phyloP scores from a whole-genome alignment of 2,797 vertebrate genomes.

The Okamejei kenojei region DNA sequence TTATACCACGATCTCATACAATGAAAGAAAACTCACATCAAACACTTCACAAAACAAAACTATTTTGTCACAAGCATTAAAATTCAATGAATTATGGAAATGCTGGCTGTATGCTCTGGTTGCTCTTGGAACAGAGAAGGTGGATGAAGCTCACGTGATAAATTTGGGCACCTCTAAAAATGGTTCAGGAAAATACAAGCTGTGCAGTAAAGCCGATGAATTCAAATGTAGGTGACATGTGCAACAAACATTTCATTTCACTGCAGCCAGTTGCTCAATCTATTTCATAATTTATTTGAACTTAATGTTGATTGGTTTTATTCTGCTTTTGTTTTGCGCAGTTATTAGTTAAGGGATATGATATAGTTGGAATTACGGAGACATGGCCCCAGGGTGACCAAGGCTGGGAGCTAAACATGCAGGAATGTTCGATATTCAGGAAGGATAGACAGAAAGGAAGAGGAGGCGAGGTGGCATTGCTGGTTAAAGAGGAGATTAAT shows the following conservation, averaged over 20 bases:
- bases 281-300: slow-evolving; percentile 40
- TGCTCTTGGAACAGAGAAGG: slow-evolving; percentile 25
- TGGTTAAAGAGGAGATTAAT: too few relatives aligned
- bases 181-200: neutral
- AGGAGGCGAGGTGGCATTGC: too few relatives aligned
- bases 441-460: too few relatives aligned
- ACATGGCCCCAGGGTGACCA: too few relatives aligned
- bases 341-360: too few relatives aligned
- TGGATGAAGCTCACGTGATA: slow-evolving; percentile 1
- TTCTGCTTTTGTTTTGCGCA: slow-evolving; percentile 48
- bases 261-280: neutral
- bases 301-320: slow-evolving; percentile 62
- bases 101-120: slow-evolving; percentile 6
- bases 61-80: slow-evolving; percentile 11
- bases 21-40: neutral
- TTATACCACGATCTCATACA: neutral
- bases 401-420: too few relatives aligned
- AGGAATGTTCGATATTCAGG: too few relatives aligned
- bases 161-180: neutral
- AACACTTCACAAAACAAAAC: neutral
- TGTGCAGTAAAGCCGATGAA: neutral
- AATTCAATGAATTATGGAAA: slow-evolving; percentile 35
- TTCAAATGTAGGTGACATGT: slow-evolving; percentile 21
- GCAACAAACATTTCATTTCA: slow-evolving; percentile 16
- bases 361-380: too few relatives aligned